Conservation (phyloP, 2,797 vertebrate genomes). For the Bucorvus abyssinicus region DNA sequence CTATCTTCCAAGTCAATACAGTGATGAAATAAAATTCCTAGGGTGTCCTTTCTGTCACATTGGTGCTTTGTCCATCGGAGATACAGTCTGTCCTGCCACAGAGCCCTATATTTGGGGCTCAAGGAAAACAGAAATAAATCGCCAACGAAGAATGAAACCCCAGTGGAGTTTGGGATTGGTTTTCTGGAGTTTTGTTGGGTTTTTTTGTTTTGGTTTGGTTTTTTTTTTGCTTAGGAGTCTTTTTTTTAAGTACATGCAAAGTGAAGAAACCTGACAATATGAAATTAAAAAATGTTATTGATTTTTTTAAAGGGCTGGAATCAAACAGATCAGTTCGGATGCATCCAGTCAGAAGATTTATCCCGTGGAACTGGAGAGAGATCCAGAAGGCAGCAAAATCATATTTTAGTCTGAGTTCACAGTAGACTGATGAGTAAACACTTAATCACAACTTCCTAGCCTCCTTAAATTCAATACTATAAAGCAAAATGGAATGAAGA, state of each 20-base stretch:
- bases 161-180: neutral
- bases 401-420: neutral
- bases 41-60: neutral
- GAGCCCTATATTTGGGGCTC: neutral
- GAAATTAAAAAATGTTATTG: neutral
- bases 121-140: neutral
- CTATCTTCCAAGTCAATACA: neutral
- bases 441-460: conserved; percentile 1
- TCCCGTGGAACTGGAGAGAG: neutral
- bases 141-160: neutral
- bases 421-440: conserved; percentile 16
- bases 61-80: neutral
- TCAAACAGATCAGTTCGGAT: neutral
- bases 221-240: neutral
- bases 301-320: conserved; percentile 29
- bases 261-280: neutral
- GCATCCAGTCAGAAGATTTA: neutral
- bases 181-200: neutral
- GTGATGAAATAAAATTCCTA: neutral
- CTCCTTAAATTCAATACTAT: neutral
- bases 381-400: conserved; percentile 5
- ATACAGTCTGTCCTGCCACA: neutral
- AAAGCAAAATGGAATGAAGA: conserved; percentile 22
- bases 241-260: neutral
- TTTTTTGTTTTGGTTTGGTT: neutral